Conservation (phyloP, 2,888 invertebrate species). For the Mactromeris polynyma region DNA sequence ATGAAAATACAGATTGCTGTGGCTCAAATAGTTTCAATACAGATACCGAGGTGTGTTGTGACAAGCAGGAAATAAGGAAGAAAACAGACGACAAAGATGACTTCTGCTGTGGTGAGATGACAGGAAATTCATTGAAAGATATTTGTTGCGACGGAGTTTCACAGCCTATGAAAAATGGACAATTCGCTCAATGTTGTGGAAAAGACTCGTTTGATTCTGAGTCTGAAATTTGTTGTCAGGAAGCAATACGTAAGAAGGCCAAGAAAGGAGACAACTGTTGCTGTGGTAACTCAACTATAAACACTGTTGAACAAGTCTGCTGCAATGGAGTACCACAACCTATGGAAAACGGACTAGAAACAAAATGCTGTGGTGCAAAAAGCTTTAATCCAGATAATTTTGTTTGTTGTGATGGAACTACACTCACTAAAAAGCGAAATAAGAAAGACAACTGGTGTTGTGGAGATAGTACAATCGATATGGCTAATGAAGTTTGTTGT, state of each 20-base stretch:
- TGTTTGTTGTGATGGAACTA: slow-evolving; percentile 58
- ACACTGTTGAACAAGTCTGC: slow-evolving; percentile 44
- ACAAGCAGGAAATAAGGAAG: slow-evolving; percentile 50
- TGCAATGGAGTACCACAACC: slow-evolving; percentile 58
- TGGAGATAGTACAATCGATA: slow-evolving; percentile 57
- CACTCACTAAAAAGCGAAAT: slow-evolving; percentile 44
- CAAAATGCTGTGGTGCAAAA: slow-evolving; percentile 50
- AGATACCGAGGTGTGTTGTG: slow-evolving; percentile 47
- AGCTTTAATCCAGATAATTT: slow-evolving; percentile 58
- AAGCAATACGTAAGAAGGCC: slow-evolving; percentile 33
- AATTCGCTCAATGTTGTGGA: slow-evolving; percentile 50
- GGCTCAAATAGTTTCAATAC: slow-evolving; percentile 50
- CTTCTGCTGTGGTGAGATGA: slow-evolving; percentile 59
- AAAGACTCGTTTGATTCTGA: slow-evolving; percentile 54
- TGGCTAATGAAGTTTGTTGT: slow-evolving; percentile 56
- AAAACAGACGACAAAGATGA: slow-evolving; percentile 48
- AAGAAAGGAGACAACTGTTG: slow-evolving; percentile 51
- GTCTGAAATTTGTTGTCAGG: slow-evolving; percentile 52
- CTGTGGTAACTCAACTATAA: slow-evolving; percentile 50
- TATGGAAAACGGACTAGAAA: slow-evolving; percentile 44
- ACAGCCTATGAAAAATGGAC: slow-evolving; percentile 51
- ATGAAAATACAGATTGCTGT: slow-evolving; percentile 51
- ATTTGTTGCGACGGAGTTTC: slow-evolving; percentile 57
- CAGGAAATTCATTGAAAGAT: slow-evolving; percentile 48
- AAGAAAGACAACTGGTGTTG: slow-evolving; percentile 63